A percentile compares a stretch with the other conserved stretches of the same genome.
Conservation (phyloP, 1,140 invertebrate species). For the Drosophila subpulchrella region DNA sequence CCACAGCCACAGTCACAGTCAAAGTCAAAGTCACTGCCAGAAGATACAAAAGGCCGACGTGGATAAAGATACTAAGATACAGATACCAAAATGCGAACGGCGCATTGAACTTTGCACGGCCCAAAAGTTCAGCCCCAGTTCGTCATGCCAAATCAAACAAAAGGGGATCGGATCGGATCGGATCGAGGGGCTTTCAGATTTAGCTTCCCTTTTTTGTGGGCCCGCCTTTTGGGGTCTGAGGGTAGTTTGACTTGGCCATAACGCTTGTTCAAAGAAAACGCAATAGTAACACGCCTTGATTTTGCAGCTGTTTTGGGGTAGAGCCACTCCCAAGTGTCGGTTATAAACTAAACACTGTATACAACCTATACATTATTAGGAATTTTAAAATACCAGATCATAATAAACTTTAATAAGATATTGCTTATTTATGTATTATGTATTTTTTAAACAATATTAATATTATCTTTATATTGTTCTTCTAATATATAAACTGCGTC, state of each 20-base stretch:
- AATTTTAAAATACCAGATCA: too few species aligned
- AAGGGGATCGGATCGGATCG: slow-evolving; percentile 17
- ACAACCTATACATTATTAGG: too few species aligned
- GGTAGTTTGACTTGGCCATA: not conserved
- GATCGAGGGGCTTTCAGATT: slow-evolving; percentile 35
- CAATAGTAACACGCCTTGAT: too few species aligned
- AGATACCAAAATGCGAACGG: slow-evolving; percentile 30
- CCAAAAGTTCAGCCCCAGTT: slow-evolving; percentile 72
- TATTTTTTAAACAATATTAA: too few species aligned
- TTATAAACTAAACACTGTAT: not conserved
- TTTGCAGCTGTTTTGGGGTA: not conserved
- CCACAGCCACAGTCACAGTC: slow-evolving; percentile 10
- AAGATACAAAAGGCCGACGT: not conserved
- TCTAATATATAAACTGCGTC: too few species aligned
- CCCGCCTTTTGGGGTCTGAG: not conserved
- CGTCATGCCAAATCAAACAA: slow-evolving; percentile 60
- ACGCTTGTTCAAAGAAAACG: not conserved
- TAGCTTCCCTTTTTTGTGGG: not conserved
- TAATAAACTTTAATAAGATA: too few species aligned
- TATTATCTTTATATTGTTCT: too few species aligned
- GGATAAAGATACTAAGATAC: slow-evolving; percentile 20
- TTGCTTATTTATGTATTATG: too few species aligned
- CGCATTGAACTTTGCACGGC: slow-evolving; percentile 73
- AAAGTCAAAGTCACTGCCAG: slow-evolving; percentile 18
- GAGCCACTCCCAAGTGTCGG: not conserved